These are phyloP conservation scores for Xiphorhynchus erythropygius DNA, from an alignment of 2,797 vertebrate genomes.

Conservation along the genomic window DNA sequence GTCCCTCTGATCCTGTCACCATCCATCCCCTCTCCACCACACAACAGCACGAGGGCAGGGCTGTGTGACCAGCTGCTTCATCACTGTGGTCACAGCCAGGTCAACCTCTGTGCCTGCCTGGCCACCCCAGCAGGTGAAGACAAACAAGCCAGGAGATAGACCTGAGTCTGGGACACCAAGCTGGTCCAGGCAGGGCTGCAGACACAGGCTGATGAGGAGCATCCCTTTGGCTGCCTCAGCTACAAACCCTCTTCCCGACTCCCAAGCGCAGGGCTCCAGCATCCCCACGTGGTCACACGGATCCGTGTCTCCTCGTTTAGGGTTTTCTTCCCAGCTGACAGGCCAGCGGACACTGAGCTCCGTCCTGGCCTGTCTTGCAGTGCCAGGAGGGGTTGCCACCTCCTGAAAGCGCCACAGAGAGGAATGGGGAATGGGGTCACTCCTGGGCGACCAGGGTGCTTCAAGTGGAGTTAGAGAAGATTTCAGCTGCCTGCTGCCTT, in stretches of 20 bases:
- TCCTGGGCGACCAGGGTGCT: rapidly evolving
- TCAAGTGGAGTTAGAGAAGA: neutral
- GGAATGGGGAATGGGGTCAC: neutral
- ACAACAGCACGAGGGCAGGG: rapidly evolving
- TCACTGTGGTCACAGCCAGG: neutral
- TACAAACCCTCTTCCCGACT: neutral
- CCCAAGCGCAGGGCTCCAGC: conserved; percentile 21
- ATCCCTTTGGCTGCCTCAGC: neutral
- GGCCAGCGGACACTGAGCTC: rapidly evolving
- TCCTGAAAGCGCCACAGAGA: neutral
- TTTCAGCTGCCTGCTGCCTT: neutral
- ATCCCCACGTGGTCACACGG: conserved; percentile 35
- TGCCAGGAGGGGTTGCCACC: neutral
- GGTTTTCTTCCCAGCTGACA: rapidly evolving
- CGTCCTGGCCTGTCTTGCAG: neutral
- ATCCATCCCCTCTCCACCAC: rapidly evolving
- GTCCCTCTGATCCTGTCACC: neutral
- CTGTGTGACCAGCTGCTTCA: rapidly evolving
- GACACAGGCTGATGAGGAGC: neutral
- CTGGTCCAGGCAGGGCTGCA: neutral
- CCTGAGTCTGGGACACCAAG: rapidly evolving
- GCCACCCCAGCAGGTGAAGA: neutral
- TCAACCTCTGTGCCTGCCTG: neutral
- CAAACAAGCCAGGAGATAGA: rapidly evolving
- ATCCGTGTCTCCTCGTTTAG: rapidly evolving